Base-by-base conservation (phyloP, 1,140 invertebrate species). In the Linepithema humile region DNA sequence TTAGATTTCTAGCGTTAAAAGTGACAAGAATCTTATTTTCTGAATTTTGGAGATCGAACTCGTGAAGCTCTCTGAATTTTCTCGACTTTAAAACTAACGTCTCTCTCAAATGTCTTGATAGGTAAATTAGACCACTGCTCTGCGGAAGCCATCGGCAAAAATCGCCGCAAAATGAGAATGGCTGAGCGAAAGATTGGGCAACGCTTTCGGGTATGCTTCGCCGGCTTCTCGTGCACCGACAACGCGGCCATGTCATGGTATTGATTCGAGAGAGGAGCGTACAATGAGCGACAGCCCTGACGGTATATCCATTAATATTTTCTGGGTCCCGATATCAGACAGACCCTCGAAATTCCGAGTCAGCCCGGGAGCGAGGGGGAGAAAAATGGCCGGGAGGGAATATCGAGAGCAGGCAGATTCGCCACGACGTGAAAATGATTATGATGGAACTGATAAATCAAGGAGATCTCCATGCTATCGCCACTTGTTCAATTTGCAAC, bases 281-380 rank as follows among this genome's bases (percentile, higher is more conserved):
- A 91, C 91, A 91, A 92, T 89, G 86, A 91, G 73, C 82, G 88
- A 87, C 87, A 87, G 84, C 40, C 65, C 80, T 70, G 74, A 87
- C 80, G 80, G 83, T 84, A 72, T 74, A 89, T 88, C 90, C 88
- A 90, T 91, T 90, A 88, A 92, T 92, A 91, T 90, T 91, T 91
- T 82, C 83, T 80, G 59, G 55, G 7, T 55, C 60, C 55, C 72
- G 86, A 73, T 78, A 73, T 43, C 29, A n/a, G n/a, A 35, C 17
- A 45, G 35, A 55, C 73, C 48, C 40, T 45, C 72, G 53, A 83
- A 86, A 83, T 64, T 83, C 38, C 73, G 72, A 45, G 72, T 57
- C 48, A 29, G 73, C 15, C 29, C 9, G 20, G 38, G 32, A 35
- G 20, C 40, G 35, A 48, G 35, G 4, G 2, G 50, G 40, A 62